These are phyloP conservation scores for Eutrigla gurnardus DNA, from an alignment of 2,797 vertebrate species.

Conservation along the genomic window DNA sequence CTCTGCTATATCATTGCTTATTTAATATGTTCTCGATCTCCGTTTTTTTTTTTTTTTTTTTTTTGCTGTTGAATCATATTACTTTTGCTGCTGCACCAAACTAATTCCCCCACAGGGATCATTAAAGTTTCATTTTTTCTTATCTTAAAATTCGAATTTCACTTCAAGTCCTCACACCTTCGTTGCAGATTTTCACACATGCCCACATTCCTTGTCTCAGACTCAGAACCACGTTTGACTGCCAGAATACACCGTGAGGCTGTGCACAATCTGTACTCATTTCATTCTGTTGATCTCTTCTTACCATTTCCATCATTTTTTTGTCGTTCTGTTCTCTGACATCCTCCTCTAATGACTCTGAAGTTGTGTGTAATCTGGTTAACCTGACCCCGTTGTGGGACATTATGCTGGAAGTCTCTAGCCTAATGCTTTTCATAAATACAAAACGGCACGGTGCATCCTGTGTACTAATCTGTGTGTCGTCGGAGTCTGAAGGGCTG, in stretches of 20 bases:
- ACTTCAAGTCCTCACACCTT: constrained; percentile 63
- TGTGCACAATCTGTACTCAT: constrained; percentile 33
- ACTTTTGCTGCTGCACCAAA: constrained; percentile 35
- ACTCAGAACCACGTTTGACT: constrained; percentile 34
- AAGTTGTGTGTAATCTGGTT: constrained; percentile 52
- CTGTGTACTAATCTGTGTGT: constrained; percentile 51
- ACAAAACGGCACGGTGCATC: constrained; percentile 47
- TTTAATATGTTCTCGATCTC: constrained; percentile 28
- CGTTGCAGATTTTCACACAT: constrained; percentile 62
- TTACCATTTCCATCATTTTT: constrained; percentile 13
- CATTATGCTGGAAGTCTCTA: constrained; percentile 26
- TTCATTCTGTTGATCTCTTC: constrained; percentile 34
- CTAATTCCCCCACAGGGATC: constrained; percentile 54
- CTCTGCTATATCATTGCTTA: constrained; percentile 24
- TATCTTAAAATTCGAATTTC: constrained; percentile 58
- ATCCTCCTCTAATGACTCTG: constrained; percentile 24
- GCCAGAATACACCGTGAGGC: constrained; percentile 46
- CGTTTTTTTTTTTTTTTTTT: background rate
- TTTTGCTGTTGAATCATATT: constrained; percentile 49
- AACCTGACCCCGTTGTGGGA: constrained; percentile 46
- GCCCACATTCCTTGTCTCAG: constrained; percentile 55
- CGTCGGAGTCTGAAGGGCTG: constrained; percentile 17
- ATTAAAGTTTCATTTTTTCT: constrained; percentile 61
- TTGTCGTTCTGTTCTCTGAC: constrained; percentile 12
- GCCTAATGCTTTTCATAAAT: constrained; percentile 53